Base-by-base conservation (phyloP, 1,140 invertebrate species). In the Pachypeltis micranthus region DNA sequence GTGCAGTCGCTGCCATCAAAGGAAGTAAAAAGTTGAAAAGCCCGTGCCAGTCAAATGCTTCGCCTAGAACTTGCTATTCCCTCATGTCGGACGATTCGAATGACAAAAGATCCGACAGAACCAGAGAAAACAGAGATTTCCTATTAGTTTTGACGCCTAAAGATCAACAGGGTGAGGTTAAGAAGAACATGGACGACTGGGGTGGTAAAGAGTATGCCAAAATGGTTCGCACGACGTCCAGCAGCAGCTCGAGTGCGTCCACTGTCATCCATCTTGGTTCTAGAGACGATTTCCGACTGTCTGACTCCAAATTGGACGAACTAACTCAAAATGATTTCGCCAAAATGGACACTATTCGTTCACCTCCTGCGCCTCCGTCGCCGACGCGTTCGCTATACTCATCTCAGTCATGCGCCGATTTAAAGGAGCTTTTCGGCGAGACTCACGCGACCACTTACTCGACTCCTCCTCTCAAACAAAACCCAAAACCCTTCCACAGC, bases 351-450 rank as follows among this genome's bases (percentile, higher is more conserved):
- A 23, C 23, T 39, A 24, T 10, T 12, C 14, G 57, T 12, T 21
- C 47, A 12, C 31, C 59, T 24, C 31, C 26, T 2, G 16, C 27
- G 12, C 57, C n/a, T 24, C 28, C 10, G 2, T 4, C 27, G 14
- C 34, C 31, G 44, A 34, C 62, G 16, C 7, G 44, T 4, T 51
- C 62, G 1, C 39, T 68, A 3, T 61, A 57, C 2, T 59, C 62
- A 23, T 69, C 67, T 21, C 81, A 85, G 65, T 90, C 85, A 1
- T 85, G 81, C 66, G 78, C 87, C 24, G 83, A 87, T 72, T 71
- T 91, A 39, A 88, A 87, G 69, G 87, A 89, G 56, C 71, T 89
- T 0, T 90, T 87, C 68, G 88, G 88, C 0, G 87, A 91, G 31
- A 66, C 65, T 28, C 47, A 65, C 27, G 55, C 61, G 16, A 65